phyloP scores from a whole-genome alignment of 2,797 vertebrate species.

The Pogoniulus pusillus region DNA sequence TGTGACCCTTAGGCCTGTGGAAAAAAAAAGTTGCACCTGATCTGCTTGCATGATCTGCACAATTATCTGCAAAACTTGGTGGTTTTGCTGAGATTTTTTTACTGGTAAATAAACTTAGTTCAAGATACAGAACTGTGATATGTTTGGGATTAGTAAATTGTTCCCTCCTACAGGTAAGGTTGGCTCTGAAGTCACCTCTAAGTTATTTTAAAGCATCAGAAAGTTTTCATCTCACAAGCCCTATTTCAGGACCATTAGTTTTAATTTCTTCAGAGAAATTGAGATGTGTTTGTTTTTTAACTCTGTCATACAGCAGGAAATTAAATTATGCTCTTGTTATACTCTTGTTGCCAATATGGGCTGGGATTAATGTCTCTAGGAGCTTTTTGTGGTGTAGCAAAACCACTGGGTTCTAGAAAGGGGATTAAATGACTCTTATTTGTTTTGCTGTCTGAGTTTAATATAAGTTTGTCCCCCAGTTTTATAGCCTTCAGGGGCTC shows the following conservation, averaged over 20 bases:
- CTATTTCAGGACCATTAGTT: neutral
- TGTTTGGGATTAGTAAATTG: neutral
- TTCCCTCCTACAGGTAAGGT: neutral
- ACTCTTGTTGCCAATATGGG: neutral
- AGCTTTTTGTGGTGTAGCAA: neutral
- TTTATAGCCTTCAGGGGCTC: neutral
- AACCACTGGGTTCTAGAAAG: neutral
- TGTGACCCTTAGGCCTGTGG: neutral
- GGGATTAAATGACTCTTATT: neutral
- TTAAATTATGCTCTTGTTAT: neutral
- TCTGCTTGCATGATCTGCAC: neutral
- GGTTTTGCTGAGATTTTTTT: neutral
- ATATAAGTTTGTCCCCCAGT: neutral
- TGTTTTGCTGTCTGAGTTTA: neutral
- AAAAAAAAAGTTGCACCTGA: neutral
- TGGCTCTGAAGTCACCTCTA: neutral
- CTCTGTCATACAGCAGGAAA: constrained; percentile 19
- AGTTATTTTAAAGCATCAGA: neutral
- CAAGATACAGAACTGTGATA: neutral
- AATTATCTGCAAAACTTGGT: neutral
- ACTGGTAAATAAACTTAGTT: neutral
- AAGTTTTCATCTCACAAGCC: neutral
- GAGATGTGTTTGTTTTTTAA: neutral
- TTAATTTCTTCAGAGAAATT: neutral
- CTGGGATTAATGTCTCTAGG: neutral